A percentile compares a stretch with the other conserved stretches of the same genome.
Conservation (phyloP, 2,888 invertebrate species). For the Sialis fuliginosa region DNA sequence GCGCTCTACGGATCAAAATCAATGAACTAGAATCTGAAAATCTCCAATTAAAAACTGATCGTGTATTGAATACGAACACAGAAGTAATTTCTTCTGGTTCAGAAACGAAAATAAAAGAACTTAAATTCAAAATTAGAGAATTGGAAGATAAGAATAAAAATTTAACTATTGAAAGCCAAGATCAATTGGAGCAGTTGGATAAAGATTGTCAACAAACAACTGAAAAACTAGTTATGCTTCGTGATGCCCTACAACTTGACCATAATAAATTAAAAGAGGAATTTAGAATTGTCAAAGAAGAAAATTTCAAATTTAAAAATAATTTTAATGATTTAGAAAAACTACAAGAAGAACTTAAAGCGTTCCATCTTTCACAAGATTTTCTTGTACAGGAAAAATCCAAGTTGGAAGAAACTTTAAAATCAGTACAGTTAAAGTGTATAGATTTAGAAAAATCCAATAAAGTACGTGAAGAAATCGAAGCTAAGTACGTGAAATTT, state of each 20-base stretch:
- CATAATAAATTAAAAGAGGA: conserved; percentile 26
- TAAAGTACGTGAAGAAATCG: neutral
- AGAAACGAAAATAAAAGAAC: neutral
- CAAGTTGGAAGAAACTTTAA: neutral
- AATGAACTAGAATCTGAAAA: conserved; percentile 13
- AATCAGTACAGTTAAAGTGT: neutral
- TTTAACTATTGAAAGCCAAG: conserved; percentile 18
- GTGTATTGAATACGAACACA: too few relatives aligned
- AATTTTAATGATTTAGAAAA: neutral
- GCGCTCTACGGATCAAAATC: conserved; percentile 4
- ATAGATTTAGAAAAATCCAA: neutral
- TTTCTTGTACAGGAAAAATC: neutral
- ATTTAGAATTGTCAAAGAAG: conserved; percentile 25
- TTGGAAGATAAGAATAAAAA: conserved; percentile 21
- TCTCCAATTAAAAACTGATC: neutral
- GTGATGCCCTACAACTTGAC: conserved; percentile 20
- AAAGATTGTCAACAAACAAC: conserved; percentile 22
- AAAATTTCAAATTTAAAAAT: conserved; percentile 31
- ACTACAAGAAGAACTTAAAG: neutral
- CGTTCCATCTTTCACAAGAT: neutral
- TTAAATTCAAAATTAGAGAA: neutral
- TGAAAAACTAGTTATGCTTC: conserved; percentile 19
- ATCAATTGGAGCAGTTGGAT: conserved; percentile 22
- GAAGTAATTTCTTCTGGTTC: neutral
- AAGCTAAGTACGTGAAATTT: neutral